A percentile compares a stretch with the other conserved stretches of the same genome.
These are phyloP conservation scores for Philonicus albiceps DNA, from an alignment of 2,888 invertebrate genomes.

Conservation along the genomic window DNA sequence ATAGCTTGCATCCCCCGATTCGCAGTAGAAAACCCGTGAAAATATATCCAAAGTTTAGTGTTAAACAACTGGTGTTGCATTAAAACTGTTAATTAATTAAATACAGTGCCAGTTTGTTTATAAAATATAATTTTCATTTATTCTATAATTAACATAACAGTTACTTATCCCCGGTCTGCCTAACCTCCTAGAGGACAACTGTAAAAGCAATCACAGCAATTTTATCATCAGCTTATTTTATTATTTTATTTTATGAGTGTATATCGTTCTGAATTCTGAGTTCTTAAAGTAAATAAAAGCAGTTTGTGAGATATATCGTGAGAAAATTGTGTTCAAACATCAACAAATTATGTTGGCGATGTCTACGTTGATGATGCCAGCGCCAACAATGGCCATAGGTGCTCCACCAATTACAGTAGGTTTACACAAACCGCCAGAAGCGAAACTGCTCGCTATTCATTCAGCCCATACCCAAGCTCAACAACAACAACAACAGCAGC, in stretches of 20 bases:
- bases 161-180: not conserved
- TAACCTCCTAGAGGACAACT: not conserved
- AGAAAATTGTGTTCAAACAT: constrained; percentile 50
- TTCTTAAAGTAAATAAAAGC: not conserved
- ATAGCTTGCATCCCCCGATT: not conserved
- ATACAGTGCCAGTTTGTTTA: not conserved
- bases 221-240: not conserved
- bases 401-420: constrained; percentile 63
- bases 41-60: not conserved
- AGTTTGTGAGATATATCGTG: not conserved
- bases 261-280: not conserved
- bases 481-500: constrained; percentile 53
- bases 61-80: not conserved
- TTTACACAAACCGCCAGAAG: constrained; percentile 64
- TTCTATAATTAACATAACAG: not conserved
- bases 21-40: not conserved
- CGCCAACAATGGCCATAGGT: constrained; percentile 63
- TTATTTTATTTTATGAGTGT: not conserved
- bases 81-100: not conserved
- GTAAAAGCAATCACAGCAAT: not conserved
- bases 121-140: not conserved
- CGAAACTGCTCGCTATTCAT: constrained; percentile 63
- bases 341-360: constrained; percentile 62
- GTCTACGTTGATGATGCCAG: constrained; percentile 65
- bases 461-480: constrained; percentile 56